Base-by-base conservation (phyloP, 2,797 vertebrate species). In the Diplodus puntazzo region DNA sequence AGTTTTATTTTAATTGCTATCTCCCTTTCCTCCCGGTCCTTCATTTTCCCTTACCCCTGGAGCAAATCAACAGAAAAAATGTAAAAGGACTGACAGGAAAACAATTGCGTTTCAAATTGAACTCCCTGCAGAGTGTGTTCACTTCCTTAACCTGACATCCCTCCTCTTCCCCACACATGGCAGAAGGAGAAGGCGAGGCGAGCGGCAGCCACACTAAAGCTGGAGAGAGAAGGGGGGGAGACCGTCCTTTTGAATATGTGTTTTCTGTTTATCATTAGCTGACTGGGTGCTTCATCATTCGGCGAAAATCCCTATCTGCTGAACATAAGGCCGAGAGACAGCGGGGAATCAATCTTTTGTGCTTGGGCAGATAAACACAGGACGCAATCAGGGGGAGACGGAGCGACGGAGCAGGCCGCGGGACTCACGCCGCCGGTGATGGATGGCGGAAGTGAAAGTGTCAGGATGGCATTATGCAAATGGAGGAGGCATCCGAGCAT, bases 401-500 rank as follows among this genome's bases (percentile, higher is more conserved):
- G 96, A 96, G 95, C 91, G 92, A 95, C 95, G 92, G 95, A 95
- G 95, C 95, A 95, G 94, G 97, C 96, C 93, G 92, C 93, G 93
- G 94, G 94, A 94, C 91, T 94, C 88, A 92, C 93, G 88, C 94
- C 93, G 88, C 90, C 87, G 88, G 94, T 97, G 97, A 97, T 97
- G 96, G 97, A 97, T 98, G 96, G 96, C 96, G 95, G 96, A 96
- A 97, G 96, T 95, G 96, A 98, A 97, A 86, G 95, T 97, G 96
- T 98, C 97, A 98, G 96, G 96, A 96, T 95, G 95, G 96, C 95
- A 96, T 97, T 98, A 98, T 98, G 97, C 96, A 99, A 98, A 99
- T 98, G 93, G 95, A 90, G 91, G 91, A 97, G 96, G 96, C 97
- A 98, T 97, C 95, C 95, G 92, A 97, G 96, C 96, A 96, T 97